Percentiles rank a stretch among this genome's conserved stretches.
Conservation (phyloP, 2,797 vertebrate species). For the Tragelaphus eurycerus region DNA sequence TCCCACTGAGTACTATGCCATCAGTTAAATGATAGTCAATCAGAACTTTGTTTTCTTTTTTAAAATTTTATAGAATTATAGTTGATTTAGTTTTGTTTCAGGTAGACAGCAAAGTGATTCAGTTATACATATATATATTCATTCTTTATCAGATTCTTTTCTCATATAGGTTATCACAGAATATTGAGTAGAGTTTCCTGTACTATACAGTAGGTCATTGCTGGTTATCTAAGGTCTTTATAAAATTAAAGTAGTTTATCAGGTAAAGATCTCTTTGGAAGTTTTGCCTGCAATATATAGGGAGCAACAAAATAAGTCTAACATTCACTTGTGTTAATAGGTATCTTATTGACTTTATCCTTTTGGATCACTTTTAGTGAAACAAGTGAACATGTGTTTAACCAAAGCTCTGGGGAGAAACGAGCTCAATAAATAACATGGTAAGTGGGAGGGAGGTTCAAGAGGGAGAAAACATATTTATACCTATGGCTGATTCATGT, state of each 20-base stretch:
- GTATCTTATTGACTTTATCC: not conserved
- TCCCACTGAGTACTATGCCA: not conserved
- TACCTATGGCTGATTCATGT: not conserved
- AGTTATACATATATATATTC: not conserved
- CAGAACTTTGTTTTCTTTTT: not conserved
- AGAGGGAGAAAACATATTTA: not conserved
- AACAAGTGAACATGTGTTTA: not conserved
- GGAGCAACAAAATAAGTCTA: not conserved
- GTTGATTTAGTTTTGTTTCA: not conserved
- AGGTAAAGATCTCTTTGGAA: conserved; percentile 23
- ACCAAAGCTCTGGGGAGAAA: not conserved
- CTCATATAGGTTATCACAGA: not conserved
- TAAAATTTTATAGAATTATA: not conserved
- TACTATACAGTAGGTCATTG: not conserved
- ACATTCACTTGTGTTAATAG: not conserved
- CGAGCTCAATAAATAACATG: not conserved
- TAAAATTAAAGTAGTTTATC: conserved; percentile 10
- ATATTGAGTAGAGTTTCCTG: not conserved
- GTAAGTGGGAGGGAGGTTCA: not conserved
- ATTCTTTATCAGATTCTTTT: not conserved
- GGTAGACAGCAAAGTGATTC: not conserved
- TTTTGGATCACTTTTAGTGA: not conserved
- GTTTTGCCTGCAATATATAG: not conserved
- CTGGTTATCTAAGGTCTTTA: not conserved
- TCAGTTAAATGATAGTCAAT: not conserved